Evolutionary conservation across 2,888 invertebrate species (phyloP).

Genomic region (Conchocele bisecta): DNA sequence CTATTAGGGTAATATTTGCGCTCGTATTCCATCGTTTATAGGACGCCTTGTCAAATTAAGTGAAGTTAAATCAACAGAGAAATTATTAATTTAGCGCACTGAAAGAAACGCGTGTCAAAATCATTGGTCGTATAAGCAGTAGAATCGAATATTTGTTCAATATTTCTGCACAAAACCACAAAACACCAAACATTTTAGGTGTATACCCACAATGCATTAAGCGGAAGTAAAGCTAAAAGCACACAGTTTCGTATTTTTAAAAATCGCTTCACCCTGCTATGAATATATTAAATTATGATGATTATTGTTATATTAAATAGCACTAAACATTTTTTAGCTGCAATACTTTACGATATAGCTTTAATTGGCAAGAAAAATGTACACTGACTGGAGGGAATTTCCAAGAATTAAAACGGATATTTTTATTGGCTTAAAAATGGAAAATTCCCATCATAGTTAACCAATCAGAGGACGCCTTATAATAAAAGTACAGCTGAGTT

Average conservation of each 20-base stretch:
- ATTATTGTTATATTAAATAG: neutral
- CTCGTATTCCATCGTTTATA: slow-evolving; percentile 26
- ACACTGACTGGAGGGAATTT: slow-evolving; percentile 14
- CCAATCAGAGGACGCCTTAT: slow-evolving; percentile 48
- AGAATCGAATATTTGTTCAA: slow-evolving; percentile 22
- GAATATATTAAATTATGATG: neutral
- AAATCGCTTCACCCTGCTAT: no score
- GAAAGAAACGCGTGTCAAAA: neutral
- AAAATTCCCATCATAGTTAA: slow-evolving; percentile 25
- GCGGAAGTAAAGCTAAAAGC: slow-evolving; percentile 40
- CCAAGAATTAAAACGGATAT: neutral
- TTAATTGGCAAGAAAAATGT: no score
- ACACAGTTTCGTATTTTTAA: slow-evolving; percentile 47
- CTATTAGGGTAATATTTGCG: slow-evolving; percentile 24
- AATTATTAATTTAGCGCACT: no score
- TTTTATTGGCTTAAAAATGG: slow-evolving; percentile 50
- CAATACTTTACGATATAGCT: no score
- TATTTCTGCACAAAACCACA: slow-evolving; percentile 37
- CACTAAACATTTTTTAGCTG: no score
- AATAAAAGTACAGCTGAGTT: no score
- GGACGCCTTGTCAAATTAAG: no score
- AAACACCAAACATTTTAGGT: slow-evolving; percentile 58
- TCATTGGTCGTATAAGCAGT: neutral
- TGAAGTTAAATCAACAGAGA: no score
- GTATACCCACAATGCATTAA: slow-evolving; percentile 70